Evolutionary conservation across 1,140 invertebrate species (phyloP), one percentile per base, ranked within the genome.

Genomic region (Limonius californicus): DNA sequence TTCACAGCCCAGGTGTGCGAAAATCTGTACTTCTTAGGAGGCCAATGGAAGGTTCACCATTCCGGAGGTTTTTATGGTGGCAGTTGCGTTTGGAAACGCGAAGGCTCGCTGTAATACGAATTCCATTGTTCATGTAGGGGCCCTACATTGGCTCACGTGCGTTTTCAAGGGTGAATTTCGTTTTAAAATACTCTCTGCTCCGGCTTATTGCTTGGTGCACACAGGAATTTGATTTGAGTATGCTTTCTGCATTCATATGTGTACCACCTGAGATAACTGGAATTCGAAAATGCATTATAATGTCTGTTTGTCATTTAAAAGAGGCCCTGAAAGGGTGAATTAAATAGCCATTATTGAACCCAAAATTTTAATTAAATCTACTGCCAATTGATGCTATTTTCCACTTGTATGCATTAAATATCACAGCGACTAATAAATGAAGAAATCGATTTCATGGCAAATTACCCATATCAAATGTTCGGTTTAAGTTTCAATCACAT

Each of bases 1-100:
- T 55, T 61, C 60, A 56, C 60, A 54, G 39, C 30, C 60, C 60
- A 61, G 60, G 60, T 61, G 60, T 61, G 60, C 60, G 43, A 61
- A 61, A 61, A 61, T 61, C 30, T 50, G 60, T 61, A 61, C 18
- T 30, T 16, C 18, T 50, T 18, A 14, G 9, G 12, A 50, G 45
- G 4, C 45, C 45, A 50, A 18, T 50, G 15, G 45, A 14, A 50
- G 45, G 2, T 2, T 50, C 2, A 50, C 2, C 15, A 19, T 12
- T 50, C 20, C 2, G 16, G 1, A 50, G 45, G 15, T 18, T 50
- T 50, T 16, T 19, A 50, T 50, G 7, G 4, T 50, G 8, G 15
- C 2, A 8, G 7, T 50, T 50, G 19, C 3, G 45, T 18, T 50
- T 18, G n/a, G 2, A 18, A 56, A 27, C 35, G 18, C 11, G 30